phyloP scores from a whole-genome alignment of 1,140 invertebrate species.

The Drosophila sechellia region DNA sequence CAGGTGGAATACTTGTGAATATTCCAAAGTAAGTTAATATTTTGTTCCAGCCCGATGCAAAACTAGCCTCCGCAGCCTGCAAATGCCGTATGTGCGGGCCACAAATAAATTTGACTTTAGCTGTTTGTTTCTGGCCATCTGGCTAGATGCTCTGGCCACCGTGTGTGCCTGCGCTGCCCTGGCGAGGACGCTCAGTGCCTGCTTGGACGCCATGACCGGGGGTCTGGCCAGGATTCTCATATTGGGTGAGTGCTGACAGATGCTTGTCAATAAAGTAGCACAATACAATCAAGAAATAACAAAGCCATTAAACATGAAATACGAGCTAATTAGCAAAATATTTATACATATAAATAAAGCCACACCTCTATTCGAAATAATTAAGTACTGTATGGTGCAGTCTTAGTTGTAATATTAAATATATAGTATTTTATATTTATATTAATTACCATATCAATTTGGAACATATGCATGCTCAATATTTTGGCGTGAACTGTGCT shows the following conservation, averaged over 20 bases:
- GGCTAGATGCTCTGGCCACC: constrained; percentile 87
- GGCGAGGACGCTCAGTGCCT: constrained; percentile 87
- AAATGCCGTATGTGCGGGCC: constrained; percentile 82
- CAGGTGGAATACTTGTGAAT: neutral
- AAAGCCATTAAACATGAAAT: neutral
- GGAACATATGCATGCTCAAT: constrained; percentile 18
- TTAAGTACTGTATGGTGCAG: too few relatives aligned
- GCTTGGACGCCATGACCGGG: constrained; percentile 88
- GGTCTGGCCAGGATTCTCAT: constrained; percentile 86
- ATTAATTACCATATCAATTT: too few relatives aligned
- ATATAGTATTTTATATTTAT: too few relatives aligned
- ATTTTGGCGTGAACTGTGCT: constrained; percentile 37
- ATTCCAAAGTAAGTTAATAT: neutral
- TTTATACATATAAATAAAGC: neutral
- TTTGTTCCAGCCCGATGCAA: constrained; percentile 67
- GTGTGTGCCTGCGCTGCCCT: constrained; percentile 88
- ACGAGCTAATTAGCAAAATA: neutral
- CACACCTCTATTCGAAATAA: too few relatives aligned
- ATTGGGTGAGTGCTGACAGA: constrained; percentile 41
- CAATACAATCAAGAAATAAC: neutral
- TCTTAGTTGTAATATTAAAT: too few relatives aligned
- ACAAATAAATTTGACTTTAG: constrained; percentile 83
- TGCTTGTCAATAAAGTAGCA: neutral
- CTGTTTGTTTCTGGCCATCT: constrained; percentile 86
- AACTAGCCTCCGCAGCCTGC: constrained; percentile 70